A percentile compares a stretch with the other conserved stretches of the same genome.
Conservation (phyloP, 2,797 vertebrate genomes). For the Halcyon badia region DNA sequence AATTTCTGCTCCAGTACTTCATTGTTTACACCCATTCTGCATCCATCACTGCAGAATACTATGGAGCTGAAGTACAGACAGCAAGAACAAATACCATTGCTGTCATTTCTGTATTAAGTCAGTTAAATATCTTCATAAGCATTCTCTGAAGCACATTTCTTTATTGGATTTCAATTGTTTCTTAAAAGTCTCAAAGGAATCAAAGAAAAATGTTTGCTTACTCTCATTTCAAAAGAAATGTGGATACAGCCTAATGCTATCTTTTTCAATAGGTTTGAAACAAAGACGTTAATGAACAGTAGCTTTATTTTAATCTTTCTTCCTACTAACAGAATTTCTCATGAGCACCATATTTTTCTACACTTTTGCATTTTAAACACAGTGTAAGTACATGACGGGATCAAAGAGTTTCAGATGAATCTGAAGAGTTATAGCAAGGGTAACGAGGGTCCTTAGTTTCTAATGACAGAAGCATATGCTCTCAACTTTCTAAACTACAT, state of each 20-base stretch:
- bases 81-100: slow-evolving; percentile 41
- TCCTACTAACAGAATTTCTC: slow-evolving; percentile 16
- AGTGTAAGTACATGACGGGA: slow-evolving; percentile 62
- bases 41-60: slow-evolving; percentile 26
- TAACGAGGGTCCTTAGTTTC: slow-evolving; percentile 65
- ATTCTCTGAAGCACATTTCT: slow-evolving; percentile 63
- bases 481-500: slow-evolving; percentile 74
- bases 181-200: slow-evolving; percentile 72
- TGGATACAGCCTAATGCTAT: not conserved
- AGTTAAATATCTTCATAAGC: slow-evolving; percentile 72
- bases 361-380: slow-evolving; percentile 64
- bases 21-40: slow-evolving; percentile 23
- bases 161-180: slow-evolving; percentile 73
- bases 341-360: slow-evolving; percentile 39
- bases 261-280: not conserved
- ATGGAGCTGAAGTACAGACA: slow-evolving; percentile 2
- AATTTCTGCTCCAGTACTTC: slow-evolving; percentile 59
- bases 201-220: slow-evolving; percentile 52
- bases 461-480: slow-evolving; percentile 69
- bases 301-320: slow-evolving; percentile 66
- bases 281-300: slow-evolving; percentile 37
- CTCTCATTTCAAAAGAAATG: slow-evolving; percentile 35
- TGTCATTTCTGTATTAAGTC: slow-evolving; percentile 71
- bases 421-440: slow-evolving; percentile 74
- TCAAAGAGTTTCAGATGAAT: slow-evolving; percentile 71